These are phyloP conservation scores for Cenopis cana DNA, from an alignment of 2,888 invertebrate species.

Conservation along the genomic window DNA sequence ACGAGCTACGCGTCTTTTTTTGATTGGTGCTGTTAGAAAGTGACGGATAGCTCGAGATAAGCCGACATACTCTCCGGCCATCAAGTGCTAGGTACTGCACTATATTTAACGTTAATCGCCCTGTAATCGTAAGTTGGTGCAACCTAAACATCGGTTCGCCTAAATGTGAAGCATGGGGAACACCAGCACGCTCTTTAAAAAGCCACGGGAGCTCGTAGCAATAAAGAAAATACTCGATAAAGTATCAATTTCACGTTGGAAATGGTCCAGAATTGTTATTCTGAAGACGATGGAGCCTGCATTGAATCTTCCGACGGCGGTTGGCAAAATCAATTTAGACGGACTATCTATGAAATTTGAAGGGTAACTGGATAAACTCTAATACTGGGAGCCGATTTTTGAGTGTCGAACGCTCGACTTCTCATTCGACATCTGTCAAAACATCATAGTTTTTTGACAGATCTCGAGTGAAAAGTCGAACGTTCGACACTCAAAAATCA, in stretches of 20 bases:
- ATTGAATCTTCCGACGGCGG: slow-evolving; percentile 31
- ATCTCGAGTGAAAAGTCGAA: no score
- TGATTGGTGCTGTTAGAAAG: no score
- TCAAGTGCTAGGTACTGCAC: no score
- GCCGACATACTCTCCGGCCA: no score
- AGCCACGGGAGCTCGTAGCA: slow-evolving; percentile 31
- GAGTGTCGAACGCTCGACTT: no score
- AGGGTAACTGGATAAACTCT: neutral
- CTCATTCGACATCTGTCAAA: no score
- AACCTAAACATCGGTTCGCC: neutral
- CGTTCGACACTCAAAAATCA: no score
- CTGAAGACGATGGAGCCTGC: slow-evolving; percentile 24
- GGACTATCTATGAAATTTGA: slow-evolving; percentile 24
- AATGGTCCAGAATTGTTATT: slow-evolving; percentile 42
- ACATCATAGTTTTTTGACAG: no score
- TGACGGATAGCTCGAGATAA: no score
- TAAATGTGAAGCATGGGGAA: neutral
- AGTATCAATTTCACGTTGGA: slow-evolving; percentile 45
- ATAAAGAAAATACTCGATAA: slow-evolving; percentile 44
- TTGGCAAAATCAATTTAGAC: slow-evolving; percentile 19
- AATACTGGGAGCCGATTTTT: no score
- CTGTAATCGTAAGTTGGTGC: neutral
- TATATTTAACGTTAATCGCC: no score
- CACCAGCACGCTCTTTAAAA: slow-evolving; percentile 12
- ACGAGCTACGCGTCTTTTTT: no score